Conservation (phyloP, 2,113 vertebrate species). For the Rhynchopsitta pachyrhyncha region DNA sequence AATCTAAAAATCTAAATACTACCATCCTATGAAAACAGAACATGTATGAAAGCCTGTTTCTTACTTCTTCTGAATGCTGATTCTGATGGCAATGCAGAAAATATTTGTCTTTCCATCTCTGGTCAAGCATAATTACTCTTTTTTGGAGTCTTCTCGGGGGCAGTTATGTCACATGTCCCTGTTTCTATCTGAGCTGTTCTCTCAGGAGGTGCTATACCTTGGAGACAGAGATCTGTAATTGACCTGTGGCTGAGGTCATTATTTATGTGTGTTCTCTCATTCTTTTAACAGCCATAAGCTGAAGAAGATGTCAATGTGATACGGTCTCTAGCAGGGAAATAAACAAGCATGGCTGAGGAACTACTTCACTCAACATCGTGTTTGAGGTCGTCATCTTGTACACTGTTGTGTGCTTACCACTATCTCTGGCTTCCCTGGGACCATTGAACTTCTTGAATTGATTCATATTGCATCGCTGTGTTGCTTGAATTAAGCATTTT, state of each 20-base stretch:
- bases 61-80: not conserved
- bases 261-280: not conserved
- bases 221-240: not conserved
- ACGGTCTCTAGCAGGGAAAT: not conserved
- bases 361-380: not conserved
- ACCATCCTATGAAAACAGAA: not conserved
- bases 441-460: slow-evolving; percentile 22
- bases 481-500: slow-evolving; percentile 70
- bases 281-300: slow-evolving; percentile 37
- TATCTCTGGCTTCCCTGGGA: slow-evolving; percentile 25
- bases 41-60: not conserved
- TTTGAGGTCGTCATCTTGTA: not conserved
- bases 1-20: not conserved
- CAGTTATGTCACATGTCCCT: not conserved
- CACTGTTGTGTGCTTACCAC: not conserved
- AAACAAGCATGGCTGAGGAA: not conserved
- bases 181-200: not conserved
- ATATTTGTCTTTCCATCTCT: not conserved
- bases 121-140: not conserved
- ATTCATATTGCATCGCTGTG: slow-evolving; percentile 72
- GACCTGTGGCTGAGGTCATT: not conserved
- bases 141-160: not conserved
- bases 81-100: not conserved
- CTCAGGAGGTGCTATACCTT: not conserved
- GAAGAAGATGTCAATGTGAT: slow-evolving; percentile 44